phyloP scores from a whole-genome alignment of 2,797 vertebrate genomes.

The Gymnothorax javanicus region DNA sequence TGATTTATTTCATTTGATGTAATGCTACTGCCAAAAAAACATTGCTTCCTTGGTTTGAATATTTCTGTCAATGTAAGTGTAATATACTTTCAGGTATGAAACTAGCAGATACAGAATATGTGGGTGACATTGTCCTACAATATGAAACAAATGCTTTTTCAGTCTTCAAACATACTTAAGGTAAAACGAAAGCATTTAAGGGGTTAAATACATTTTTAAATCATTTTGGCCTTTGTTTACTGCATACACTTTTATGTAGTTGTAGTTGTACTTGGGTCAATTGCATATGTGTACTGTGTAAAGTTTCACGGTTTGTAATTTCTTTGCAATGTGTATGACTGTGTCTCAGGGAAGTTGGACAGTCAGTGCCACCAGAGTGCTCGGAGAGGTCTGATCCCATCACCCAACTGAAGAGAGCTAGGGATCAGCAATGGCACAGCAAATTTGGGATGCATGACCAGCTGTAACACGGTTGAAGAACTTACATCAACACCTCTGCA shows the following conservation, averaged over 20 bases:
- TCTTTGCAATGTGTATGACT: constrained; percentile 3
- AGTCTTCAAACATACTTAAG: too few relatives aligned
- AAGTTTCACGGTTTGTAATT: background rate
- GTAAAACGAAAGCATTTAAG: too few relatives aligned
- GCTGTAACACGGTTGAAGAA: background rate
- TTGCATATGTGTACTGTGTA: background rate
- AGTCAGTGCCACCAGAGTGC: constrained; percentile 79
- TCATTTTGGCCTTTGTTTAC: too few relatives aligned
- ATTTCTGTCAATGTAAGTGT: too few relatives aligned
- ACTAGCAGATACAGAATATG: too few relatives aligned
- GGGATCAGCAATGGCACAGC: background rate
- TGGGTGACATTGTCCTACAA: too few relatives aligned
- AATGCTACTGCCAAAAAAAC: too few relatives aligned
- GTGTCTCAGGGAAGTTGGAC: constrained; percentile 75
- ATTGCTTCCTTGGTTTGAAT: too few relatives aligned
- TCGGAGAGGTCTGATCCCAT: constrained; percentile 79
- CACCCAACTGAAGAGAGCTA: background rate
- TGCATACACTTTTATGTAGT: background rate
- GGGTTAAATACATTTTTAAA: too few relatives aligned
- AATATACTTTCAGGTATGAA: too few relatives aligned
- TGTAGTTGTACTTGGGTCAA: background rate
- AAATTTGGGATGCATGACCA: background rate
- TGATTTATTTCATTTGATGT: too few relatives aligned
- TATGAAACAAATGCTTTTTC: too few relatives aligned
- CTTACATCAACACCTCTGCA: background rate